These are phyloP conservation scores for Callopanchax toddi DNA, from an alignment of 2,113 vertebrate species.

Conservation along the genomic window DNA sequence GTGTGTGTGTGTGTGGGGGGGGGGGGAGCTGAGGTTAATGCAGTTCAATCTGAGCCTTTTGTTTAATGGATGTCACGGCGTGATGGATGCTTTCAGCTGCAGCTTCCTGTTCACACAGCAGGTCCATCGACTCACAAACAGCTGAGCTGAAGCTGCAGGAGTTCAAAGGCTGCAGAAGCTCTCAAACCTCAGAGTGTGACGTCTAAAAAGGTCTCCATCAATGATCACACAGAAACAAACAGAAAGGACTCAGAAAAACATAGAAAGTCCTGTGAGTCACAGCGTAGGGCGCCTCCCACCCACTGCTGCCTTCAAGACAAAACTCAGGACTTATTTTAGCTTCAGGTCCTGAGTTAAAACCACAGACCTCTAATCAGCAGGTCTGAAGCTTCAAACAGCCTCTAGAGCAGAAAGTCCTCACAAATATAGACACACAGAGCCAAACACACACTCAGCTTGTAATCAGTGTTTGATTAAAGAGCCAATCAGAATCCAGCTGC, in stretches of 20 bases:
- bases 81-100: conserved; percentile 24
- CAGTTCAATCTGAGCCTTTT: conserved; percentile 38
- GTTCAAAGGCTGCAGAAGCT: not conserved
- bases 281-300: not conserved
- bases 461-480: conserved; percentile 52
- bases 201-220: not conserved
- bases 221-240: not conserved
- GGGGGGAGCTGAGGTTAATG: conserved; percentile 42
- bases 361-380: conserved; percentile 13
- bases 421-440: conserved; percentile 9
- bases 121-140: not conserved
- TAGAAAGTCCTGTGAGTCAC: conserved; percentile 6
- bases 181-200: not conserved
- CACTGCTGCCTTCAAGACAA: not conserved
- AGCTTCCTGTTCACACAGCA: not conserved
- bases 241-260: not conserved
- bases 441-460: conserved; percentile 27
- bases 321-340: not conserved
- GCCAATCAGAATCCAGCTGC: conserved; percentile 48
- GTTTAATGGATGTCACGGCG: conserved; percentile 3
- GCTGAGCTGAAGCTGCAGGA: not conserved
- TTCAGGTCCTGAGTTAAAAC: not conserved
- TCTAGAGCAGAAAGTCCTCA: conserved; percentile 18
- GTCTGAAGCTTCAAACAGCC: conserved; percentile 5
- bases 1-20: not conserved